phyloP scores from a whole-genome alignment of 2,888 invertebrate genomes.

The Drosophila suboccidentalis region DNA sequence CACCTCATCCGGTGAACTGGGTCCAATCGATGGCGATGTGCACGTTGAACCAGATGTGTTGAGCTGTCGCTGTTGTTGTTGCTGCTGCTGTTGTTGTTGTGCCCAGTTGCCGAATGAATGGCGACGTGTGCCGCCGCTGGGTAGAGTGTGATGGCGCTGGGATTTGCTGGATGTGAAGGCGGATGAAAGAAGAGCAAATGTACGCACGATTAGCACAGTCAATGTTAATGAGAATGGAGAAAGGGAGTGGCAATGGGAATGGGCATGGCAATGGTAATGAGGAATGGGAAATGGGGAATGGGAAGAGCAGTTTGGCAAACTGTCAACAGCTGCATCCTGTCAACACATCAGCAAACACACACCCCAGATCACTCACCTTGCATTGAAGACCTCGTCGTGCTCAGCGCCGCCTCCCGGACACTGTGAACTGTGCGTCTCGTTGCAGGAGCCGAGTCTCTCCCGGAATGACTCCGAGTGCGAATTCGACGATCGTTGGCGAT shows the following conservation, averaged over 20 bases:
- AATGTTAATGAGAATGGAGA: constrained; percentile 45
- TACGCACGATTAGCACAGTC: constrained; percentile 77
- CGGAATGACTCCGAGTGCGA: constrained; percentile 83
- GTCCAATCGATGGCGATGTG: constrained; percentile 67
- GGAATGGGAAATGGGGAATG: constrained; percentile 21
- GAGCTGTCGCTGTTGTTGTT: constrained; percentile 57
- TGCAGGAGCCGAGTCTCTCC: constrained; percentile 85
- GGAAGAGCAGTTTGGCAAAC: constrained; percentile 53
- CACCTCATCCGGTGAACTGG: constrained; percentile 85
- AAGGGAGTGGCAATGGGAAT: constrained; percentile 15
- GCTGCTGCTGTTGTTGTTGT: constrained; percentile 63
- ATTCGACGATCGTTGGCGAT: constrained; percentile 81
- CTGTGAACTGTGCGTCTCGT: constrained; percentile 81
- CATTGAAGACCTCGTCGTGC: constrained; percentile 84
- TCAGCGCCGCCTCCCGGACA: constrained; percentile 69
- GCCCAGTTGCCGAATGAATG: constrained; percentile 85
- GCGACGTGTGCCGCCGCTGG: constrained; percentile 78
- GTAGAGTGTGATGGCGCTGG: constrained; percentile 83
- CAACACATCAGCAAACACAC: constrained; percentile 33
- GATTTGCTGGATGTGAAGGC: constrained; percentile 62
- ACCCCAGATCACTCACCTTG: constrained; percentile 79
- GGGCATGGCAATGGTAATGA: constrained; percentile 4
- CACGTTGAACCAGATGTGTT: constrained; percentile 64
- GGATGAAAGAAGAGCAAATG: constrained; percentile 24
- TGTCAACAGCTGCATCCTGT: constrained; percentile 84